These are phyloP conservation scores for Homarus gammarus DNA, from an alignment of 2,888 invertebrate species.

Conservation along the genomic window DNA sequence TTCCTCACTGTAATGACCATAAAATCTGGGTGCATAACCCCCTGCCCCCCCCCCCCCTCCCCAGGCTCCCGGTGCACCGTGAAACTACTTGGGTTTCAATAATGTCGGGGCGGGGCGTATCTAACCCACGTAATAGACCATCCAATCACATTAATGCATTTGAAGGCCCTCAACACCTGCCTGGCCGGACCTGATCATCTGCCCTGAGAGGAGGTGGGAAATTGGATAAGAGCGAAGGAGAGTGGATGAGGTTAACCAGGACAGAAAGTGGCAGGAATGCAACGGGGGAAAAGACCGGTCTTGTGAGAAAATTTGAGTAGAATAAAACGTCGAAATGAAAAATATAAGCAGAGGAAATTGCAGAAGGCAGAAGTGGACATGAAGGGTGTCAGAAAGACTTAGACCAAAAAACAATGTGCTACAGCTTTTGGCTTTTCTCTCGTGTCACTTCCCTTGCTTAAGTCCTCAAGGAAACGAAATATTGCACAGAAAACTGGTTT, in stretches of 20 bases:
- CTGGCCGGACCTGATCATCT: not conserved
- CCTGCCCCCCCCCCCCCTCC: not conserved
- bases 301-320: slow-evolving; percentile 15
- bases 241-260: not conserved
- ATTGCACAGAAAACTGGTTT: too few species aligned
- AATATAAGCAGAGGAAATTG: too few species aligned
- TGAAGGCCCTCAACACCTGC: not conserved
- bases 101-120: slow-evolving; percentile 24
- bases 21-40: too few species aligned
- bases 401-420: too few species aligned
- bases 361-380: too few species aligned
- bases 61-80: not conserved
- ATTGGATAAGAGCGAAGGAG: not conserved
- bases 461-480: too few species aligned
- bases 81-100: slow-evolving; percentile 11
- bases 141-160: slow-evolving; percentile 46
- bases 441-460: too few species aligned
- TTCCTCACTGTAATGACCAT: not conserved
- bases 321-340: too few species aligned
- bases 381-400: too few species aligned
- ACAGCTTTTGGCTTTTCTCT: too few species aligned
- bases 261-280: not conserved
- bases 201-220: not conserved
- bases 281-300: too few species aligned
- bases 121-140: slow-evolving; percentile 13